Evolutionary conservation across 2,797 vertebrate genomes (phyloP).

Genomic region (Jordanella pulchra): DNA sequence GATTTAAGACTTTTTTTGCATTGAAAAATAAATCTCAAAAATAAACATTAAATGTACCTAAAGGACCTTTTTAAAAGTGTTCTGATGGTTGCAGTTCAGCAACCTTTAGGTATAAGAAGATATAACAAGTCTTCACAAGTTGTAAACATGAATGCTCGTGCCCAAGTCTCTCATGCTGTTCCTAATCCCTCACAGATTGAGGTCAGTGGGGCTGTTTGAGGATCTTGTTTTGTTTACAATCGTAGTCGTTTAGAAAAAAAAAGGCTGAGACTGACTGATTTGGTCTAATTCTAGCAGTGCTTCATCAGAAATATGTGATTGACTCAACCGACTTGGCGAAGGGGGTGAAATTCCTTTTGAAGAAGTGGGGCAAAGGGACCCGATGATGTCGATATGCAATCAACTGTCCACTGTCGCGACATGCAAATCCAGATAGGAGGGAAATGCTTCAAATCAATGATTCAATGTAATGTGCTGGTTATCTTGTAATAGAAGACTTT

Average conservation of each 20-base stretch:
- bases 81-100: slow-evolving; percentile 9
- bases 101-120: slow-evolving; percentile 14
- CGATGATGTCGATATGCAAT: not conserved
- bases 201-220: slow-evolving; percentile 63
- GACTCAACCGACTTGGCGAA: slow-evolving; percentile 20
- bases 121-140: slow-evolving; percentile 16
- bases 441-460: no score
- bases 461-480: no score
- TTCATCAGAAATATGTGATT: slow-evolving; percentile 29
- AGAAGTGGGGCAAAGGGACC: slow-evolving; percentile 3
- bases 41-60: not conserved
- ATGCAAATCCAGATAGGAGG: no score
- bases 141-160: slow-evolving; percentile 20
- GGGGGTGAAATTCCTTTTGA: slow-evolving; percentile 26
- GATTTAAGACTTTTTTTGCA: no score
- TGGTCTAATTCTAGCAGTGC: slow-evolving; percentile 35
- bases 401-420: no score
- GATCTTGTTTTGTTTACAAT: slow-evolving; percentile 63
- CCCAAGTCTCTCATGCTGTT: slow-evolving; percentile 47
- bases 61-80: not conserved
- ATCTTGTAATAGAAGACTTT: no score
- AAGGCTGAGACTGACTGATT: slow-evolving; percentile 29
- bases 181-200: slow-evolving; percentile 75
- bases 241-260: slow-evolving; percentile 32
- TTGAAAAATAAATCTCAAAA: not conserved